These are phyloP conservation scores for Xerus inauris DNA, from an alignment of 2,113 vertebrate genomes.

Conservation along the genomic window DNA sequence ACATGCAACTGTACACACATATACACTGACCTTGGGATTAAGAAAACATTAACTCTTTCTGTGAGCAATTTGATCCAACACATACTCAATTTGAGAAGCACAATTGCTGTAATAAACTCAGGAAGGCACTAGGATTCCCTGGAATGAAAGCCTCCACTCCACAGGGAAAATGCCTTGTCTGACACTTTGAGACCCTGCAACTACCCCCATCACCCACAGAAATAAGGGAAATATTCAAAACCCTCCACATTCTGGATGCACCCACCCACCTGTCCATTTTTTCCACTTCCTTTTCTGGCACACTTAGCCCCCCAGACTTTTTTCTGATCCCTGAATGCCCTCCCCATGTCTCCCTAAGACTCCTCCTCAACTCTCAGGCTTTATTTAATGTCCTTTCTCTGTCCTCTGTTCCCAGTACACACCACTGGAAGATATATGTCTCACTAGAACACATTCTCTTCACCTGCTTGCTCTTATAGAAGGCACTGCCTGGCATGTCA, in stretches of 20 bases:
- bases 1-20: no score
- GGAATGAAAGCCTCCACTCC: background rate
- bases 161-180: background rate
- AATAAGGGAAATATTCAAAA: background rate
- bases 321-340: background rate
- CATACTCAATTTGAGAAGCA: background rate
- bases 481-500: background rate
- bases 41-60: background rate
- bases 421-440: background rate
- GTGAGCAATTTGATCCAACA: background rate
- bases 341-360: background rate
- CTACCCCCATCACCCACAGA: background rate
- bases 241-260: background rate
- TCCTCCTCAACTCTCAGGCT: background rate
- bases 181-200: background rate
- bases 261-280: background rate
- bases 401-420: background rate
- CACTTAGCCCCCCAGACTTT: background rate
- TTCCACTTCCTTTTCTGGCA: background rate
- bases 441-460: background rate
- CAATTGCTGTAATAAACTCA: slow-evolving; percentile 20
- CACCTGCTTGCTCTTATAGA: background rate
- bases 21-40: background rate
- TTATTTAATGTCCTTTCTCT: background rate
- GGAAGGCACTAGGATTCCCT: background rate